Evolutionary conservation across 2,797 vertebrate genomes (phyloP).

Genomic region (Cichlasoma orientale): DNA sequence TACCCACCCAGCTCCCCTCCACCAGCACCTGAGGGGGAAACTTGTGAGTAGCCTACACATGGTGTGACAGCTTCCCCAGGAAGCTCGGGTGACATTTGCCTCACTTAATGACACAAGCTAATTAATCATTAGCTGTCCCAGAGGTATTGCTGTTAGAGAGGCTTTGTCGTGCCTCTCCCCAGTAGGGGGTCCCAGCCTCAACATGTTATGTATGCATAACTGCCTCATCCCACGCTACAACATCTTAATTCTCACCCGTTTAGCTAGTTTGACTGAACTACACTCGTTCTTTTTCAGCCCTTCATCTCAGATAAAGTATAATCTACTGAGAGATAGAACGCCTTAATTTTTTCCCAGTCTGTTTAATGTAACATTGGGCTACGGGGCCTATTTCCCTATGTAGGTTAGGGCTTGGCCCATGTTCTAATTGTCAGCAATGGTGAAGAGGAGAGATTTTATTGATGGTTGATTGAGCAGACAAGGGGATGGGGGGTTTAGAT

Average conservation of each 20-base stretch:
- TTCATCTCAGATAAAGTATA: slow-evolving; percentile 63
- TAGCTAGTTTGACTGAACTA: slow-evolving; percentile 75
- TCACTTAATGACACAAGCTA: slow-evolving; percentile 97
- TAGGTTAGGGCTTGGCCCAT: not conserved
- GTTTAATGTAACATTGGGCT: not conserved
- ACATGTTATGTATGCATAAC: slow-evolving; percentile 87
- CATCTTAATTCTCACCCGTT: slow-evolving; percentile 81
- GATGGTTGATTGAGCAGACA: slow-evolving; percentile 54
- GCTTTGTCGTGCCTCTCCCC: slow-evolving; percentile 89
- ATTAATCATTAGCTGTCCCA: slow-evolving; percentile 99
- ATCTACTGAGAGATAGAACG: slow-evolving; percentile 54
- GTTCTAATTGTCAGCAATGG: slow-evolving; percentile 18
- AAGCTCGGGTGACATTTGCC: slow-evolving; percentile 96
- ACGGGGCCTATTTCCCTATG: not conserved
- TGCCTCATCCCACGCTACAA: slow-evolving; percentile 82
- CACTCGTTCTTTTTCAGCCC: slow-evolving; percentile 62
- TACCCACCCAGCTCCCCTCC: slow-evolving; percentile 34
- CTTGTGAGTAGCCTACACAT: slow-evolving; percentile 80
- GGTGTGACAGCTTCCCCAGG: slow-evolving; percentile 90
- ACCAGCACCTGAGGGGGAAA: slow-evolving; percentile 76
- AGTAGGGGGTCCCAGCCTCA: slow-evolving; percentile 90
- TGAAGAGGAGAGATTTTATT: slow-evolving; percentile 46
- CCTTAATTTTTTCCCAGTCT: slow-evolving; percentile 41
- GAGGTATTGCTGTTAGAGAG: slow-evolving; percentile 92
- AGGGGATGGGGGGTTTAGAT: slow-evolving; percentile 32